Base-by-base conservation (phyloP, 2,113 vertebrate species). In the Picathartes gymnocephalus region DNA sequence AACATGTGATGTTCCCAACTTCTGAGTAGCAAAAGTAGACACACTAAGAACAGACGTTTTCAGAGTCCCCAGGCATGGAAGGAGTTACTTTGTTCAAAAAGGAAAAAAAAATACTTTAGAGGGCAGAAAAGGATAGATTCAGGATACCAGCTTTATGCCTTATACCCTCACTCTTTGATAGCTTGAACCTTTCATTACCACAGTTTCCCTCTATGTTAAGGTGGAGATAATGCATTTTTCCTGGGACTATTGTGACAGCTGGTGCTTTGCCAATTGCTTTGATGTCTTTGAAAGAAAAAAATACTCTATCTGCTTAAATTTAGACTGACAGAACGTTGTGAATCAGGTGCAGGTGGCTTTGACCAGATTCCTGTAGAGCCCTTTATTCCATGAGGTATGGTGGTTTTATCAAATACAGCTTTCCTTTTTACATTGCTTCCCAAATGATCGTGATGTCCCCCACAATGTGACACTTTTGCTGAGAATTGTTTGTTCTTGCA, bases 401-500 rank as follows among this genome's bases (percentile, higher is more conserved):
- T n/a, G 83, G n/a, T 60, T 95, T 53, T 83, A 57, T 87, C 80
- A 88, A 94, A 86, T 51, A 28, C 6, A 8, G 31, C 14, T 88
- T 77, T 85, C 19, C 18, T 76, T 87, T 80, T 81, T 83, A 81
- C 51, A 40, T 48, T 79, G 81, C 57, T 33, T 86, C 62, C 64
- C 24, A 61, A 76, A 82, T 5, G 13, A 50, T 60, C 2, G 2
- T 42, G 64, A 73, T 81, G 51, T 89, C 83, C 45, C 70, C 65
- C 48, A 77, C 51, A 25, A 92, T 76, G 27, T 90, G 92, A 86
- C 37, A 35, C 68, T 96, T 90, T 10, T 31, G 20, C 78, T 42
- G 30, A 92, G 61, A 93, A 89, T 61, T 93, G 73, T 95, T 96
- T 94, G 89, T 87, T 90, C 66, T 95, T 96, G 88, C 81, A 27